These are phyloP conservation scores for Thryonomys swinderianus DNA, from an alignment of 2,113 vertebrate genomes.

Conservation along the genomic window DNA sequence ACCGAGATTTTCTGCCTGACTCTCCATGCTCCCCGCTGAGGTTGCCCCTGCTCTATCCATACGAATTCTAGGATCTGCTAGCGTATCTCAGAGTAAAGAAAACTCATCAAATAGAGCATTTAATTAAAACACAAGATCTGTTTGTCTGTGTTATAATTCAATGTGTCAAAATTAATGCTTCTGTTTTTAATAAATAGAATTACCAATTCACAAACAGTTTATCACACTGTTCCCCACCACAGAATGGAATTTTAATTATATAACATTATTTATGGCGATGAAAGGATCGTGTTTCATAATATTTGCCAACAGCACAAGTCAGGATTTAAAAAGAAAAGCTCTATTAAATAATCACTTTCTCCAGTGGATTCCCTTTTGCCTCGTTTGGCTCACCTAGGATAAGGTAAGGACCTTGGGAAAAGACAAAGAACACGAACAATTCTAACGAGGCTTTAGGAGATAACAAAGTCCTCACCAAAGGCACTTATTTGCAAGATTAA, in stretches of 20 bases:
- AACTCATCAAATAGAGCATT: constrained; percentile 84
- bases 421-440: constrained; percentile 66
- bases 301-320: constrained; percentile 70
- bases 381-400: constrained; percentile 74
- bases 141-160: constrained; percentile 87
- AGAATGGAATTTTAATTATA: constrained; percentile 86
- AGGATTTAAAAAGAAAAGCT: constrained; percentile 77
- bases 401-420: constrained; percentile 57
- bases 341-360: constrained; percentile 45
- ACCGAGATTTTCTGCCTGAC: neutral
- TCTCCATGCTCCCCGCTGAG: neutral
- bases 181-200: constrained; percentile 90
- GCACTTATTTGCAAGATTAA: constrained; percentile 79
- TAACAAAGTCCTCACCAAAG: constrained; percentile 62
- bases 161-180: constrained; percentile 86
- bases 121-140: constrained; percentile 88
- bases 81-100: constrained; percentile 82
- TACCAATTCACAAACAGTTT: constrained; percentile 86
- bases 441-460: constrained; percentile 65
- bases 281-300: constrained; percentile 29
- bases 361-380: constrained; percentile 63
- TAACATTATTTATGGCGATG: constrained; percentile 82
- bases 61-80: constrained; percentile 22
- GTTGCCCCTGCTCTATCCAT: neutral
- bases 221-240: constrained; percentile 81